Conservation (phyloP, 2,797 vertebrate genomes). For the Tadarida brasiliensis region DNA sequence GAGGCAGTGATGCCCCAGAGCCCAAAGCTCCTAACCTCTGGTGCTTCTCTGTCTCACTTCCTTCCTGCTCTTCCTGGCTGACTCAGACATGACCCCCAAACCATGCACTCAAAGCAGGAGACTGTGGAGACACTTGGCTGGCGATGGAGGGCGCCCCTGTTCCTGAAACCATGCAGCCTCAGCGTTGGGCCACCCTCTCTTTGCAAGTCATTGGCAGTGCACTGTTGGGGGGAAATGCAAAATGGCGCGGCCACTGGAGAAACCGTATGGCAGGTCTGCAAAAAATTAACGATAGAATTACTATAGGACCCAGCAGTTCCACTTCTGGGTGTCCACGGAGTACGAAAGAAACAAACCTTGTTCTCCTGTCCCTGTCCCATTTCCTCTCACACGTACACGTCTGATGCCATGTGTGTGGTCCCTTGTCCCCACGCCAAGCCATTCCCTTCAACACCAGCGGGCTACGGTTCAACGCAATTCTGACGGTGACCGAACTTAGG, state of each 20-base stretch:
- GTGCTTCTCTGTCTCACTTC: background rate
- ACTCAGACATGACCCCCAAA: background rate
- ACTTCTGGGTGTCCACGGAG: background rate
- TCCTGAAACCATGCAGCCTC: background rate
- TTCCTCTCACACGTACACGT: background rate
- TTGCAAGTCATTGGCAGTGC: background rate
- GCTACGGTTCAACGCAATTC: background rate
- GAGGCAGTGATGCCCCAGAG: background rate
- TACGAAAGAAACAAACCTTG: background rate
- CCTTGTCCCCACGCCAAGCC: background rate
- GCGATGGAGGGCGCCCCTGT: background rate
- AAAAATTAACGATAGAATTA: background rate
- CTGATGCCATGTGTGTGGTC: background rate
- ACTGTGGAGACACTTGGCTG: background rate
- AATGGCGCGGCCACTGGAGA: background rate
- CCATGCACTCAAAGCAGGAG: background rate
- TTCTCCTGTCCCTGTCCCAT: background rate
- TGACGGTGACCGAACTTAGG: background rate
- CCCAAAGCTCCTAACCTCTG: no score
- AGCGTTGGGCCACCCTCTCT: background rate
- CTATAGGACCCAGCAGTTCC: background rate
- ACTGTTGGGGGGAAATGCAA: background rate
- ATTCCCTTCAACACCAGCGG: background rate
- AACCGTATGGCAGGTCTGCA: background rate
- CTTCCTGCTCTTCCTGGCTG: background rate